Base-by-base conservation (phyloP, 2,797 vertebrate genomes). In the Erithacus rubecula region DNA sequence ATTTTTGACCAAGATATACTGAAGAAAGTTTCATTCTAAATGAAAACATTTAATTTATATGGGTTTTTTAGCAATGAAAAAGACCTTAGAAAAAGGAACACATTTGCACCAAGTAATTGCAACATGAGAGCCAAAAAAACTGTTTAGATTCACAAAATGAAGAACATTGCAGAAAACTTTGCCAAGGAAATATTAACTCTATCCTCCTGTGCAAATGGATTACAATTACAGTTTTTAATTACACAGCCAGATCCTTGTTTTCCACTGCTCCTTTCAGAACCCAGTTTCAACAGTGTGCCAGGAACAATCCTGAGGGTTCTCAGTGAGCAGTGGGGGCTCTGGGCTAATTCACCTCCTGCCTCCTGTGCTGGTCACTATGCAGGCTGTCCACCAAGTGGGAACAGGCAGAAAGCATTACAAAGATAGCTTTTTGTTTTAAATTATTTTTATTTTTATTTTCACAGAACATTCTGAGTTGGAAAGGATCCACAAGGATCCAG, bases 341-440 rank as follows among this genome's bases (percentile, higher is more conserved):
- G n/a, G 36, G 90, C 24, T 29, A 58, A 77, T 29, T 62, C 15
- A 81, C 19, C 52, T 71, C 71, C 34, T 77, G 56, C 23, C 22
- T 85, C 29, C 52, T 1, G 0, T 6, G 12, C 16, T 4, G 2
- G 34, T n/a, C 0, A 0, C 17, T 46, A 52, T 6, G 20, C 24
- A 64, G 29, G 15, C 15, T 81, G 64, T 29, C 51, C n/a, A 71
- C 30, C 47, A 78, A 71, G 39, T 22, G 12, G n/a, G 22, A 89
- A 24, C 39, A 85, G 70, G 6, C 9, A 41, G 5, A 44, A 83
- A 62, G 11, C 1, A 3, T 26, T 62, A 62, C 11, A 53, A 44
- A 80, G 18, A 59, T 19, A 53, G 46, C 9, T 27, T 15, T 19
- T 47, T 26, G 23, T 24, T 26, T 17, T 37, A 16, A 7, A 12